Conservation (phyloP, 2,888 invertebrate genomes). For the Corbicula japonica region DNA sequence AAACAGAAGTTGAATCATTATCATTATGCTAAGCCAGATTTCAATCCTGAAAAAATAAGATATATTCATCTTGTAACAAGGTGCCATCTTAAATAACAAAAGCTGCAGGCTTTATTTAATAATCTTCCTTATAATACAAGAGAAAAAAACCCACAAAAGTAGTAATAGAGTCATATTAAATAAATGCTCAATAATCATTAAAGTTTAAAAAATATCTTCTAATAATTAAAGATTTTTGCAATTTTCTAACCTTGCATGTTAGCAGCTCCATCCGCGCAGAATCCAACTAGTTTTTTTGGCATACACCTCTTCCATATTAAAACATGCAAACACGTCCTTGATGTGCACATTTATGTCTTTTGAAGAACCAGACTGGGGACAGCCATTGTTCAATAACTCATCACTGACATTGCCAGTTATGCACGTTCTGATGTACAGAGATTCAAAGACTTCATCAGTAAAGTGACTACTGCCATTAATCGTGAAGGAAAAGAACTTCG, state of each 20-base stretch:
- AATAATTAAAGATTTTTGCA: neutral
- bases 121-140: slow-evolving; percentile 4
- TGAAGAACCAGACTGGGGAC: slow-evolving; percentile 9
- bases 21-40: no score
- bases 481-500: no score
- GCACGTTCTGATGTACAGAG: slow-evolving; percentile 23
- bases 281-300: no score
- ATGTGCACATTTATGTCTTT: slow-evolving; percentile 24
- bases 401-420: slow-evolving; percentile 16
- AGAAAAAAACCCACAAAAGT: slow-evolving; percentile 5
- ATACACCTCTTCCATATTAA: no score
- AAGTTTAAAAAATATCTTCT: neutral
- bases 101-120: no score
- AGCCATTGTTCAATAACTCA: slow-evolving; percentile 18
- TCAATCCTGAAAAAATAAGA: no score
- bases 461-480: slow-evolving; percentile 24
- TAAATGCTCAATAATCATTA: neutral
- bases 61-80: no score
- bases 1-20: no score
- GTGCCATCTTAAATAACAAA: no score
- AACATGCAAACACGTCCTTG: slow-evolving; percentile 6
- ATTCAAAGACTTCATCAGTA: slow-evolving; percentile 18
- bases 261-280: no score
- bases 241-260: no score
- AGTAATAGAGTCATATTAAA: neutral